These are phyloP conservation scores for Momotus momota DNA, from an alignment of 2,797 vertebrate species.

Conservation along the genomic window DNA sequence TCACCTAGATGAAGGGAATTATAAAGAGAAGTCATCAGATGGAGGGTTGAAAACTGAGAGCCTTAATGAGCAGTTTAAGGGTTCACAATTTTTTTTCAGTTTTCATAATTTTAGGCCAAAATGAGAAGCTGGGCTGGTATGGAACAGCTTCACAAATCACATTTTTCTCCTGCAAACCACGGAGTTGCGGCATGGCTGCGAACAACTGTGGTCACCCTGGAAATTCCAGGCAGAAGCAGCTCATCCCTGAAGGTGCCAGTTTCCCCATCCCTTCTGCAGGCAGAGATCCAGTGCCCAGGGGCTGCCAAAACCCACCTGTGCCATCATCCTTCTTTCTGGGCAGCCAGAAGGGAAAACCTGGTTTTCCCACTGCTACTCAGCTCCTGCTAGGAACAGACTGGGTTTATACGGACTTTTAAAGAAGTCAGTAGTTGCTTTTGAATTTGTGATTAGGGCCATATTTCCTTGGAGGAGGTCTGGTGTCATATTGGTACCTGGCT, in stretches of 20 bases:
- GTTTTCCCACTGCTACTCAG: neutral
- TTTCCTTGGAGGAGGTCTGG: neutral
- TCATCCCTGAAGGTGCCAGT: neutral
- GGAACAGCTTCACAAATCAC: neutral
- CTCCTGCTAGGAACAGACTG: neutral
- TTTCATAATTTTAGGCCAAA: neutral
- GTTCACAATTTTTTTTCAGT: neutral
- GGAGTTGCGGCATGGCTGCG: neutral
- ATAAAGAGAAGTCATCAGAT: neutral
- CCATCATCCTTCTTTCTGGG: neutral
- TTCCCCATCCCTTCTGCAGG: neutral
- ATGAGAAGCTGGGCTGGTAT: neutral
- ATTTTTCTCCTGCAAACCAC: neutral
- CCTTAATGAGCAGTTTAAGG: neutral
- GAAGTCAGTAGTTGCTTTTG: neutral
- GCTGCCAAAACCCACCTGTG: accelerated
- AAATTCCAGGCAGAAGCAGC: neutral
- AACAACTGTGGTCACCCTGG: accelerated
- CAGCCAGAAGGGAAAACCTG: neutral
- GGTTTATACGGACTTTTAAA: neutral
- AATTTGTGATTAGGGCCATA: neutral
- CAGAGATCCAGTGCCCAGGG: accelerated
- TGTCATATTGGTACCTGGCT: neutral
- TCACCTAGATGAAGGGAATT: accelerated
- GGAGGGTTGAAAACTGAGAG: neutral